Evolutionary conservation across 2,113 vertebrate genomes (phyloP).

Genomic region (Camelus dromedarius): DNA sequence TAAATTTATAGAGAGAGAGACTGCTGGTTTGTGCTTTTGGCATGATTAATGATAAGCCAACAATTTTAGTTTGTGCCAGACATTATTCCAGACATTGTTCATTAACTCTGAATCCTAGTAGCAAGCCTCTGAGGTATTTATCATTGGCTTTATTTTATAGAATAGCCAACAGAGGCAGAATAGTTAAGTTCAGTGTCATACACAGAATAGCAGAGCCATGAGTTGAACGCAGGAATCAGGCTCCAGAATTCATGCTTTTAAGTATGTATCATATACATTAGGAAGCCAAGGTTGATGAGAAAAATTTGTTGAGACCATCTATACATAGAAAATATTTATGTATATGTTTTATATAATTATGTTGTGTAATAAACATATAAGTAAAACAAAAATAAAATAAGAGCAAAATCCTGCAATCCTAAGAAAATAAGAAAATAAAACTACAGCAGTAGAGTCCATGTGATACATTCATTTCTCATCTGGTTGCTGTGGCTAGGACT

Average conservation of each 20-base stretch:
- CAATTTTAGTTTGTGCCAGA: constrained; percentile 29
- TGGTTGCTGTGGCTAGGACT: not conserved
- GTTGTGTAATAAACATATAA: too few species aligned
- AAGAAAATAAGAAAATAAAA: too few species aligned
- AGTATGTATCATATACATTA: not conserved
- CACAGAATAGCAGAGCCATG: not conserved
- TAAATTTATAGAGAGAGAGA: not conserved
- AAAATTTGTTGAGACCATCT: too few species aligned
- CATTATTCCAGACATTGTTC: not conserved
- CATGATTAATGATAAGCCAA: not conserved
- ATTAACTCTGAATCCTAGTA: not conserved
- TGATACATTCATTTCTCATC: not conserved
- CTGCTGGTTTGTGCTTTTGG: not conserved
- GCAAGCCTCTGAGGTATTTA: not conserved
- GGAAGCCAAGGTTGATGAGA: too few species aligned
- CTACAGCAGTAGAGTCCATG: too few species aligned
- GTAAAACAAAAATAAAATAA: too few species aligned
- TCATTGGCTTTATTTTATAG: not conserved
- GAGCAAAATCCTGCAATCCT: too few species aligned
- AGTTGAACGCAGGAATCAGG: not conserved
- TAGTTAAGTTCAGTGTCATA: not conserved
- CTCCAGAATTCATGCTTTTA: not conserved
- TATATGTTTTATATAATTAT: too few species aligned
- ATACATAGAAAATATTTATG: too few species aligned
- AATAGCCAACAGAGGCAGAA: not conserved